phyloP scores from a whole-genome alignment of 2,113 vertebrate species.

The Elgaria multicarinata region DNA sequence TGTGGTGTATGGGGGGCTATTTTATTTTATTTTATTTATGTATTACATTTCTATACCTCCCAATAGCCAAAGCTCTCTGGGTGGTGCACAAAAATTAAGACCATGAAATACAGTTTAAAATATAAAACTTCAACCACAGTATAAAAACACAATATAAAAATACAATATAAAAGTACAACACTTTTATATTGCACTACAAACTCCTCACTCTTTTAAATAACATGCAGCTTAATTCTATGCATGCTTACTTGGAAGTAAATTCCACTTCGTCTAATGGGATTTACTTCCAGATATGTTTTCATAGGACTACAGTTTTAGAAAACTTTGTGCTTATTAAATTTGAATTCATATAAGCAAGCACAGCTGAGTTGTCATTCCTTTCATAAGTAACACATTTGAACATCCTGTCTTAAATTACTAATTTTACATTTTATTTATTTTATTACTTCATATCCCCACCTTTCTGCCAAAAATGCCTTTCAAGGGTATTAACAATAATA shows the following conservation, averaged over 20 bases:
- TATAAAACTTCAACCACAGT: no score
- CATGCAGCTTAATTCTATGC: neutral
- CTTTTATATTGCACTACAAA: neutral
- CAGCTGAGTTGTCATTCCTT: neutral
- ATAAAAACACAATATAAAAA: no score
- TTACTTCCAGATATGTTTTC: no score
- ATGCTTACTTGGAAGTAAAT: neutral
- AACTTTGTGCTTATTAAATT: neutral
- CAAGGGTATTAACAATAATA: no score
- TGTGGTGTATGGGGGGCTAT: neutral
- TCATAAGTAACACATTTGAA: rapidly evolving
- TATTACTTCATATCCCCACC: no score
- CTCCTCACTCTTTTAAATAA: neutral
- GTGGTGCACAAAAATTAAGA: no score
- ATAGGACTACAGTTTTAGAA: neutral
- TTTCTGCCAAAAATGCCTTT: no score
- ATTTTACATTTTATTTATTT: neutral
- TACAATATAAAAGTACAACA: no score
- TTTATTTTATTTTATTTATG: no score
- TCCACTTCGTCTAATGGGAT: neutral
- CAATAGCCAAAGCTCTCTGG: no score
- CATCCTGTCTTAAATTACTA: neutral
- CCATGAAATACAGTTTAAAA: no score
- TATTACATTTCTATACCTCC: no score
- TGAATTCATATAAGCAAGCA: neutral